These are phyloP conservation scores for Caenorhabditis sinica DNA, from an alignment of 2,888 invertebrate genomes.

Conservation along the genomic window DNA sequence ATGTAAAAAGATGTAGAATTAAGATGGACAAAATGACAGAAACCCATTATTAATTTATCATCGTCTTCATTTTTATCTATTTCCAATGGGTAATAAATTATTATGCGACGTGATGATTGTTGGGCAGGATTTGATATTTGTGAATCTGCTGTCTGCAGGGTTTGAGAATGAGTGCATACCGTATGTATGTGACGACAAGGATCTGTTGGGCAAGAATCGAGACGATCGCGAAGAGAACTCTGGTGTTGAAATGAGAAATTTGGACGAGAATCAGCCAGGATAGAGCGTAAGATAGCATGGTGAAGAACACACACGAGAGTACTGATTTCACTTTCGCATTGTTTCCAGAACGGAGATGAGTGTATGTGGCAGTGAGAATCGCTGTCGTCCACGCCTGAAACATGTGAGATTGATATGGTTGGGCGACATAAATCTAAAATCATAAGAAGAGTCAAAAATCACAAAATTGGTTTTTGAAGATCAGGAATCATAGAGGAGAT, in stretches of 20 bases:
- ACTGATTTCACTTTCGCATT: not conserved
- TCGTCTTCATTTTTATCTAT: constrained; percentile 39
- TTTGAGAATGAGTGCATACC: constrained; percentile 18
- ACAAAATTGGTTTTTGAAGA: too few species aligned
- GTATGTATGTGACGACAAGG: constrained; percentile 31
- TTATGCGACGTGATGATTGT: constrained; percentile 33
- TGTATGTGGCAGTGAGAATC: constrained; percentile 42
- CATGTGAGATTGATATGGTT: not conserved
- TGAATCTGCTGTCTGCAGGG: constrained; percentile 30
- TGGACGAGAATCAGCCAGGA: constrained; percentile 48
- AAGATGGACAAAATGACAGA: constrained; percentile 19
- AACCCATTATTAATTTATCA: constrained; percentile 35
- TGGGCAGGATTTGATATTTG: constrained; percentile 44
- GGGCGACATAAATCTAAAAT: not conserved
- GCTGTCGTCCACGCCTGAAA: constrained; percentile 50
- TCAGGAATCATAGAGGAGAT: too few species aligned
- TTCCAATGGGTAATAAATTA: constrained; percentile 24
- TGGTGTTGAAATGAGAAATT: constrained; percentile 44
- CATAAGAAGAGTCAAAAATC: too few species aligned
- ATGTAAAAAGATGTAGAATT: not conserved
- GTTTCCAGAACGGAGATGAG: constrained; percentile 6
- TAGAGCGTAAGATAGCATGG: constrained; percentile 12
- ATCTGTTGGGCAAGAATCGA: constrained; percentile 51
- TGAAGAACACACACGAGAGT: constrained; percentile 21
- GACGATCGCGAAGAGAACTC: constrained; percentile 36